These are phyloP conservation scores for Semnornis frantzii DNA, from an alignment of 2,113 vertebrate species.

Conservation along the genomic window DNA sequence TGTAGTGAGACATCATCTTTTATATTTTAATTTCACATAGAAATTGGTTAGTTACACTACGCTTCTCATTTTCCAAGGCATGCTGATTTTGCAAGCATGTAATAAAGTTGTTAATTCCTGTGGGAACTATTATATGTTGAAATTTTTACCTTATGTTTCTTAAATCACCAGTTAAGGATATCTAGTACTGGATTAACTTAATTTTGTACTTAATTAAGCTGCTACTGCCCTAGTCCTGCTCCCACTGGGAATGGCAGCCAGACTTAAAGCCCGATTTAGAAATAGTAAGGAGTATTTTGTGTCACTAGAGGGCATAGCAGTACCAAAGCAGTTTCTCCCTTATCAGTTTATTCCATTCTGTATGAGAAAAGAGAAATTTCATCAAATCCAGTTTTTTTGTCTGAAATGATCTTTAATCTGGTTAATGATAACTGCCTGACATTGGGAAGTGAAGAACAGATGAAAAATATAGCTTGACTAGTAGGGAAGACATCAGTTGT, in stretches of 20 bases:
- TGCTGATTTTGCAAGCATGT: neutral
- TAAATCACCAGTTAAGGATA: neutral
- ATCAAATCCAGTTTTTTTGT: neutral
- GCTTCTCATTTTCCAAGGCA: neutral
- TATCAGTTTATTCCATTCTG: neutral
- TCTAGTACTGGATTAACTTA: neutral
- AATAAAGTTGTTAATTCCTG: neutral
- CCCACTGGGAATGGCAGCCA: neutral
- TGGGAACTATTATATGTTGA: neutral
- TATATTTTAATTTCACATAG: neutral
- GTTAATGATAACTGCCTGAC: neutral
- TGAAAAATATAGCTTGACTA: neutral
- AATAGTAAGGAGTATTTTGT: conserved; percentile 19
- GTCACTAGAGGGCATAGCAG: conserved; percentile 62
- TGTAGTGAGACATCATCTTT: neutral
- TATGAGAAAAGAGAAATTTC: neutral
- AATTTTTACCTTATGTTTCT: neutral
- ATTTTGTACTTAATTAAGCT: neutral
- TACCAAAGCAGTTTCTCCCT: neutral
- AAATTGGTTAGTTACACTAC: neutral
- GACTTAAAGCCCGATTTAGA: neutral
- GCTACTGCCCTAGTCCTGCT: neutral
- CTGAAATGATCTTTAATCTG: neutral
- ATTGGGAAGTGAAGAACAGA: neutral
- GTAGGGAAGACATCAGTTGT: neutral